Conservation (phyloP, 2,113 vertebrate genomes). For the Semicossyphus pulcher region DNA sequence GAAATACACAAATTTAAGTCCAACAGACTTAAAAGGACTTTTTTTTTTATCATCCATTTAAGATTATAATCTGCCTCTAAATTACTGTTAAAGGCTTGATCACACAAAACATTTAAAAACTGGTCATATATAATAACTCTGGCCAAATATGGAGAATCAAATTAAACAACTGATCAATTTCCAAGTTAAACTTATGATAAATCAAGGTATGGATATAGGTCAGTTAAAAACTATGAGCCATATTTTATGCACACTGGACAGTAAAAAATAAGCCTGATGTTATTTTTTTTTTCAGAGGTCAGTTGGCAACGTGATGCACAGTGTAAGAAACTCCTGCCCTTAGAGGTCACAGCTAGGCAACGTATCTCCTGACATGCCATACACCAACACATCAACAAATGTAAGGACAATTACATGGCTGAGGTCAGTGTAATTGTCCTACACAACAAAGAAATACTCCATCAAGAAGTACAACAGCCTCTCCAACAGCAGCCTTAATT, state of each 20-base stretch:
- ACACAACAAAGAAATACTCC: slow-evolving; percentile 27
- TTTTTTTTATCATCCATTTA: slow-evolving; percentile 9
- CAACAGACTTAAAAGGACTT: neutral
- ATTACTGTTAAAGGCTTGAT: slow-evolving; percentile 31
- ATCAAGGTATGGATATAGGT: slow-evolving; percentile 27
- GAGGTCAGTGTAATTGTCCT: slow-evolving; percentile 5
- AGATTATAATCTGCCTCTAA: slow-evolving; percentile 7
- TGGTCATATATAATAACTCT: slow-evolving; percentile 18
- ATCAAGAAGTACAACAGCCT: slow-evolving; percentile 29
- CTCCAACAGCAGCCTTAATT: slow-evolving; percentile 38
- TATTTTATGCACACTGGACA: slow-evolving; percentile 10
- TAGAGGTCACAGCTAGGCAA: slow-evolving; percentile 34
- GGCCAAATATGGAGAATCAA: slow-evolving; percentile 20
- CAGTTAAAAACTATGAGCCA: slow-evolving; percentile 1
- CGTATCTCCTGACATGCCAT: slow-evolving; percentile 6
- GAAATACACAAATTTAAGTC: slow-evolving; percentile 10
- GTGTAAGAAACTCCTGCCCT: slow-evolving; percentile 25
- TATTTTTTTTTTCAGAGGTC: slow-evolving; percentile 27
- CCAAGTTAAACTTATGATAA: slow-evolving; percentile 10
- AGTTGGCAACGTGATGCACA: slow-evolving; percentile 44
- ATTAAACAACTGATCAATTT: neutral
- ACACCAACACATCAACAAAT: slow-evolving; percentile 12
- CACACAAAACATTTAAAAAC: slow-evolving; percentile 25
- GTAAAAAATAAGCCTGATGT: neutral
- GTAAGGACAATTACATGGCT: slow-evolving; percentile 3